A percentile compares a stretch with the other conserved stretches of the same genome.
These are phyloP conservation scores for Tubulanus polymorphus DNA, from an alignment of 2,888 invertebrate species.

Conservation along the genomic window DNA sequence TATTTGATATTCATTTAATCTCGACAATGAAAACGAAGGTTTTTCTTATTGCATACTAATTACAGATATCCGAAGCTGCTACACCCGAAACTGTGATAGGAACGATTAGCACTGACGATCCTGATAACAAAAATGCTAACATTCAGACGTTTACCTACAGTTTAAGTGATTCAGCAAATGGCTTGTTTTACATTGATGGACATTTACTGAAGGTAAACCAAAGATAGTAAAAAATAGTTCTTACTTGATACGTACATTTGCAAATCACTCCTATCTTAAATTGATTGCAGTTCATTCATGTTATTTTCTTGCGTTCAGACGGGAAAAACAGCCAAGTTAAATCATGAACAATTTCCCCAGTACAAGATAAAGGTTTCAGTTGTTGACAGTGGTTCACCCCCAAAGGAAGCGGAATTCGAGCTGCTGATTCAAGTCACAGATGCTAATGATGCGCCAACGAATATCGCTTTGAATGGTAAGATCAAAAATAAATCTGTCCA, in stretches of 20 bases:
- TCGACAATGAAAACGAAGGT: too few species aligned
- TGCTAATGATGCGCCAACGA: slow-evolving; percentile 26
- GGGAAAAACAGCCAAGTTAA: too few species aligned
- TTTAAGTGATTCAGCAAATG: slow-evolving; percentile 21
- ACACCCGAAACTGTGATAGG: slow-evolving; percentile 21
- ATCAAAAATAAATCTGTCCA: background rate
- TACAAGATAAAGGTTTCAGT: slow-evolving; percentile 19
- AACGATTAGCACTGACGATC: slow-evolving; percentile 21
- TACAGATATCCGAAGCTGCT: slow-evolving; percentile 27
- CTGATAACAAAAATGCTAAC: slow-evolving; percentile 19
- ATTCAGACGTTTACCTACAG: slow-evolving; percentile 24
- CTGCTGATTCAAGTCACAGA: slow-evolving; percentile 20
- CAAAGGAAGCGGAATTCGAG: slow-evolving; percentile 6
- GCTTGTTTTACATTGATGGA: slow-evolving; percentile 22
- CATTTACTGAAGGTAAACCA: slow-evolving; percentile 22
- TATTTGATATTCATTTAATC: background rate
- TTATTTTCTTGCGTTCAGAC: too few species aligned
- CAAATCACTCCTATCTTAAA: too few species aligned
- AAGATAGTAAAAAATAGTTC: too few species aligned
- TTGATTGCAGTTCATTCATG: too few species aligned
- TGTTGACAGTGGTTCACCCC: slow-evolving; percentile 17
- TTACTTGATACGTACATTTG: too few species aligned
- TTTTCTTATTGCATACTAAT: background rate
- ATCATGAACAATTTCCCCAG: too few species aligned
- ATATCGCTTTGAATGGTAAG: slow-evolving; percentile 10